A percentile compares a stretch with the other conserved stretches of the same genome.
Evolutionary conservation across 2,797 vertebrate species (phyloP).

Genomic region (Neosilurus hyrtlii): DNA sequence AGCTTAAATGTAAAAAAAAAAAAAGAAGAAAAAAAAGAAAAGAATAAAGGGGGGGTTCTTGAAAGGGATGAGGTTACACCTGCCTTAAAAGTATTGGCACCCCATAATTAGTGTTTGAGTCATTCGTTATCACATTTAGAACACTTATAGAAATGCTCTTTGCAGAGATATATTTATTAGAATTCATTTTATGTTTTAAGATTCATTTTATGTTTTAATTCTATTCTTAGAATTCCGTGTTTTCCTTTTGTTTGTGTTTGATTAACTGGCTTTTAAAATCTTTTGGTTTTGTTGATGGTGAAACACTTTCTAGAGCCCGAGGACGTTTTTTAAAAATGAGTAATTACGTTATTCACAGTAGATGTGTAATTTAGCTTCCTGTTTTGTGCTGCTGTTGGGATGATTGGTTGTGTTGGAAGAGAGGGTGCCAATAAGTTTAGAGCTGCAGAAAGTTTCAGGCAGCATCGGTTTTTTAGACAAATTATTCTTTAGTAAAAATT

Average conservation of each 20-base stretch:
- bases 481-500: background rate
- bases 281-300: too few species aligned
- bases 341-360: background rate
- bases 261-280: too few species aligned
- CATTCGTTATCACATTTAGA: background rate
- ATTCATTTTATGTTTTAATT: background rate
- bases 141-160: too few species aligned
- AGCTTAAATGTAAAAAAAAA: too few species aligned
- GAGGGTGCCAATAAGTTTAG: background rate
- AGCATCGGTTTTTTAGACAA: background rate
- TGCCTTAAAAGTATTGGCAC: background rate
- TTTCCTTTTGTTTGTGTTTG: too few species aligned
- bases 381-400: background rate
- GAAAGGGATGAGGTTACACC: background rate
- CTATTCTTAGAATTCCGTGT: too few species aligned
- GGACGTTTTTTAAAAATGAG: background rate
- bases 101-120: too few species aligned
- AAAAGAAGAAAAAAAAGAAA: too few species aligned
- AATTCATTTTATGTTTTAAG: background rate
- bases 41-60: background rate
- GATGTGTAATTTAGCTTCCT: background rate
- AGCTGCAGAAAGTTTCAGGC: background rate
- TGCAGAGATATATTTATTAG: too few species aligned
- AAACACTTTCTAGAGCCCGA: background rate
- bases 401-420: background rate